These are phyloP conservation scores for Forbesichthys papilliferus DNA, from an alignment of 2,113 vertebrate species.

Conservation along the genomic window DNA sequence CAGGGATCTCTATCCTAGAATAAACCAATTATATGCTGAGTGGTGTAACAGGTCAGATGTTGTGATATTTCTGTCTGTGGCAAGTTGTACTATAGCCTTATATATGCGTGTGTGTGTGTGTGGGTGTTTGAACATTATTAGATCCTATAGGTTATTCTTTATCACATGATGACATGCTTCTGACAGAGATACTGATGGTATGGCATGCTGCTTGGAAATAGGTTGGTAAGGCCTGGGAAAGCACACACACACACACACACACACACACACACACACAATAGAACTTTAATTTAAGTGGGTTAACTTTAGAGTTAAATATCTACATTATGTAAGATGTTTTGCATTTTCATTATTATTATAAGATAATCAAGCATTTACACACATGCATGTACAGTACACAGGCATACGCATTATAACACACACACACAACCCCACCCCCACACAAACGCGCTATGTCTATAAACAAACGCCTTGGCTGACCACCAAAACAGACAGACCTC, in stretches of 20 bases:
- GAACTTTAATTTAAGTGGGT: slow-evolving; percentile 36
- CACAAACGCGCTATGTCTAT: slow-evolving; percentile 62
- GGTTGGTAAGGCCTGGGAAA: slow-evolving; percentile 59
- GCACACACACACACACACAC: slow-evolving; percentile 5
- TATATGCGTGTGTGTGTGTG: slow-evolving; percentile 39
- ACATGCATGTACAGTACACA: slow-evolving; percentile 18
- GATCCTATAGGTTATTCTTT: slow-evolving; percentile 50
- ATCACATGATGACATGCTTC: slow-evolving; percentile 40
- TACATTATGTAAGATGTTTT: slow-evolving; percentile 39
- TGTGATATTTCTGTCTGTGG: slow-evolving; percentile 48
- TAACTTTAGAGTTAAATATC: slow-evolving; percentile 62
- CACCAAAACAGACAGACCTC: slow-evolving; percentile 72
- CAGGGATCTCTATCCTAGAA: slow-evolving; percentile 51
- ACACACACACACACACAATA: slow-evolving; percentile 19
- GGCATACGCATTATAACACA: slow-evolving; percentile 41
- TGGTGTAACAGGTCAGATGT: slow-evolving; percentile 57
- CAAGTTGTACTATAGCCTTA: slow-evolving; percentile 32
- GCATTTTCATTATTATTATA: too few relatives aligned
- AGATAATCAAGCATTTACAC: neutral
- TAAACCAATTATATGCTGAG: slow-evolving; percentile 65
- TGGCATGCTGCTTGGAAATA: slow-evolving; percentile 51
- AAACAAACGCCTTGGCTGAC: slow-evolving; percentile 74
- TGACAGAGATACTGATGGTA: slow-evolving; percentile 57
- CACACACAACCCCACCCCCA: slow-evolving; percentile 40
- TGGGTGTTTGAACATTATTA: slow-evolving; percentile 22